Evolutionary conservation across 1,140 invertebrate genomes (phyloP).

Genomic region (Danaus plexippus): DNA sequence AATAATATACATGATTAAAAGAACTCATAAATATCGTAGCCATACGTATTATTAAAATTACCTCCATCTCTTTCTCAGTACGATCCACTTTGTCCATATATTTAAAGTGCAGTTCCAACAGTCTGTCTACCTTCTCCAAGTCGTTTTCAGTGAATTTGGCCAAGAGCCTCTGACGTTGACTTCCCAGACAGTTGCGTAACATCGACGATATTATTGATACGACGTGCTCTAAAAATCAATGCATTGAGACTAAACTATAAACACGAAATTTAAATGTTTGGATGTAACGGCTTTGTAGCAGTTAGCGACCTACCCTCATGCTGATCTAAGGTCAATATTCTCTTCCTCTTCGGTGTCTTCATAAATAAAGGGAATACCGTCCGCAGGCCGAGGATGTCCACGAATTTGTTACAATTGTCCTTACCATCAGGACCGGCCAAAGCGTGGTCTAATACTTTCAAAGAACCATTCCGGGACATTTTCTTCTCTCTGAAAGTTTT

Average conservation of each 20-base stretch:
- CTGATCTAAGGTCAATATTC: constrained; percentile 89
- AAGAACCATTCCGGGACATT: constrained; percentile 94
- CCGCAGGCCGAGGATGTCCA: constrained; percentile 96
- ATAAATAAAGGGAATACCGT: constrained; percentile 99
- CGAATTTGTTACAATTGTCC: constrained; percentile 98
- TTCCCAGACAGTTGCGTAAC: constrained; percentile 91
- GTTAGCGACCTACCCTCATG: constrained; percentile 81
- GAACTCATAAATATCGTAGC: too few species aligned
- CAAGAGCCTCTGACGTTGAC: constrained; percentile 90
- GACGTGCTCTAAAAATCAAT: constrained; percentile 83
- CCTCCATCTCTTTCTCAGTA: constrained; percentile 85
- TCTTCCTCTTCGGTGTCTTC: constrained; percentile 95
- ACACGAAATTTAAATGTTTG: background rate
- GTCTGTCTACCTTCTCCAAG: constrained; percentile 97
- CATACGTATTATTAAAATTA: constrained; percentile 15
- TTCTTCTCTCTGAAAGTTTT: constrained; percentile 88
- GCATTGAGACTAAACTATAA: constrained; percentile 5
- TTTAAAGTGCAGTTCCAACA: constrained; percentile 97
- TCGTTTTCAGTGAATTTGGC: constrained; percentile 99
- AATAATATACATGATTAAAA: too few species aligned
- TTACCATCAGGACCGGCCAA: constrained; percentile 93
- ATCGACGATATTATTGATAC: constrained; percentile 94
- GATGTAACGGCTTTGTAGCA: too few species aligned
- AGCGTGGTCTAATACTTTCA: constrained; percentile 97
- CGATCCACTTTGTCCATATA: constrained; percentile 95